Evolutionary conservation across 2,113 vertebrate species (phyloP).

Genomic region (Engystomops pustulosus): DNA sequence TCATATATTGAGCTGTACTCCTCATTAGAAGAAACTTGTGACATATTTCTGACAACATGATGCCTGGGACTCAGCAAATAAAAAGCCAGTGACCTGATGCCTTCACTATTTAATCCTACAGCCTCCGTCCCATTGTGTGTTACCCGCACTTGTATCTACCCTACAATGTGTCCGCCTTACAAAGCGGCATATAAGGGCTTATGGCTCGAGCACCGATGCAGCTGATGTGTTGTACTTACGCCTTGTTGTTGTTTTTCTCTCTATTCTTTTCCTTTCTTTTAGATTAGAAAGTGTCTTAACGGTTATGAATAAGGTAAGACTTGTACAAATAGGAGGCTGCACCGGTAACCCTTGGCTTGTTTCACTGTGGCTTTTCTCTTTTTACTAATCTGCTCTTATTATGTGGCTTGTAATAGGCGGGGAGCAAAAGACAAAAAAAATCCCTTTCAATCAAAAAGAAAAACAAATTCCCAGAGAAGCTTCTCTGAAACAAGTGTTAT

Average conservation of each 20-base stretch:
- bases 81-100: too few species aligned
- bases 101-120: not conserved
- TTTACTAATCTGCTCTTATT: conserved; percentile 74
- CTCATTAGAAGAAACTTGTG: too few species aligned
- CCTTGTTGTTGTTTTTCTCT: conserved; percentile 70
- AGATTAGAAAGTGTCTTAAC: conserved; percentile 90
- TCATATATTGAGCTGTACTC: too few species aligned
- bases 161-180: not conserved
- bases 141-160: not conserved
- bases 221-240: conserved; percentile 61
- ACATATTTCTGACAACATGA: too few species aligned
- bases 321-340: conserved; percentile 54
- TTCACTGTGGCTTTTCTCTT: conserved; percentile 53
- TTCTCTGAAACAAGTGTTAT: conserved; percentile 62
- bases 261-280: conserved; percentile 78
- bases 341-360: conserved; percentile 54
- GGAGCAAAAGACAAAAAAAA: conserved; percentile 19
- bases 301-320: conserved; percentile 91
- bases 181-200: not conserved
- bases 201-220: not conserved
- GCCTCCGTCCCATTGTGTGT: not conserved
- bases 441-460: conserved; percentile 52
- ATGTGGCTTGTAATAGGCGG: conserved; percentile 26
- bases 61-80: too few species aligned
- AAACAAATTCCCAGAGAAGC: conserved; percentile 72